A percentile compares a stretch with the other conserved stretches of the same genome.
phyloP scores from a whole-genome alignment of 2,888 invertebrate species.

The Ormyrus thymus region DNA sequence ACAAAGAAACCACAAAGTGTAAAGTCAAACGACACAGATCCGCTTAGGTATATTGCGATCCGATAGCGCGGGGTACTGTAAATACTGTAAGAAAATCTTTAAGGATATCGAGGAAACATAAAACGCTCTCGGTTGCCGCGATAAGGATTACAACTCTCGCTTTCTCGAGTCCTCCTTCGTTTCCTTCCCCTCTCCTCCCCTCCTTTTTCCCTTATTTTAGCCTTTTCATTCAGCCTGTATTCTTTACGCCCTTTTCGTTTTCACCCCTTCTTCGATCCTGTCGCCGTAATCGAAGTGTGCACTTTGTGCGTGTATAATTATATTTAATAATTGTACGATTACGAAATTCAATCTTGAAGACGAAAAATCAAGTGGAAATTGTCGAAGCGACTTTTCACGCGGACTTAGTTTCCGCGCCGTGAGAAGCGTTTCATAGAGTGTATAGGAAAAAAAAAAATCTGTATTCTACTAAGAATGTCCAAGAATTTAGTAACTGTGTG shows the following conservation, averaged over 20 bases:
- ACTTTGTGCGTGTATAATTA: constrained; percentile 42
- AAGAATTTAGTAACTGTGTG: constrained; percentile 49
- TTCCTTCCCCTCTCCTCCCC: background rate
- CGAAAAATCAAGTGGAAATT: constrained; percentile 18
- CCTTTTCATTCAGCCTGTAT: background rate
- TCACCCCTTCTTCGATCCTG: constrained; percentile 5
- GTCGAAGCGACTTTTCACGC: constrained; percentile 22
- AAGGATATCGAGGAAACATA: constrained; percentile 52
- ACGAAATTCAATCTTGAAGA: constrained; percentile 39
- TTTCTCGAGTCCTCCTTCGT: background rate
- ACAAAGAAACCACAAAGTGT: constrained; percentile 41
- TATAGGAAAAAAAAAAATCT: constrained; percentile 46
- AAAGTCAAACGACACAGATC: constrained; percentile 37
- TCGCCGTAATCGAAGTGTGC: constrained; percentile 33
- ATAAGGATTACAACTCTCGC: constrained; percentile 25
- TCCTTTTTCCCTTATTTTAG: background rate
- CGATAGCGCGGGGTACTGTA: constrained; percentile 58
- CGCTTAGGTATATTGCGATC: constrained; percentile 49
- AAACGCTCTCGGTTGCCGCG: constrained; percentile 43
- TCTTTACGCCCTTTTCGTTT: background rate
- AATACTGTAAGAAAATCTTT: constrained; percentile 64
- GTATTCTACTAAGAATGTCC: constrained; percentile 51
- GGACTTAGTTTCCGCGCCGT: background rate
- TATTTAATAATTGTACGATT: constrained; percentile 44
- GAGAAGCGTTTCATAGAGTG: constrained; percentile 41